phyloP scores from a whole-genome alignment of 2,888 invertebrate species.

The Cheilosia urbana region DNA sequence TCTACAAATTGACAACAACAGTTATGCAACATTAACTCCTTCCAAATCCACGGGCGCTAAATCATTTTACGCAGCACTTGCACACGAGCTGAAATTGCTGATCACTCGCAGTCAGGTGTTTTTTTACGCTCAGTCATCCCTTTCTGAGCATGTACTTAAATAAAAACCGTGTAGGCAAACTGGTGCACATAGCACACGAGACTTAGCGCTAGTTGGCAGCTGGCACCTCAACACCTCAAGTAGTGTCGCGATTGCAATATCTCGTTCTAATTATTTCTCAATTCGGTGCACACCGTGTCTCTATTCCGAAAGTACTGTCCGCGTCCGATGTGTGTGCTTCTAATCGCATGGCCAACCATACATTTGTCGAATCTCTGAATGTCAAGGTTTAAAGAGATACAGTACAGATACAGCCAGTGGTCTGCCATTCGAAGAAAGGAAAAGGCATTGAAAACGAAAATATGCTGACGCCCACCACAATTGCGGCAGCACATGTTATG shows the following conservation, averaged over 20 bases:
- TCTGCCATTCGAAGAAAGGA: constrained; percentile 40
- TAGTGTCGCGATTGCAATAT: background rate
- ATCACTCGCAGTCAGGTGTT: constrained; percentile 26
- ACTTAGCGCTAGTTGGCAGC: constrained; percentile 1
- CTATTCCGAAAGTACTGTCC: background rate
- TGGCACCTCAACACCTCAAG: background rate
- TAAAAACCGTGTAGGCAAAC: background rate
- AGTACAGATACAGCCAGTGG: background rate
- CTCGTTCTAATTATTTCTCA: constrained; percentile 3
- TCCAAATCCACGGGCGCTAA: background rate
- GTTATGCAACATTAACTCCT: background rate
- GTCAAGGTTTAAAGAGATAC: constrained; percentile 49
- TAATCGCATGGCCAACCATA: constrained; percentile 4
- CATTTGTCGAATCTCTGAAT: constrained; percentile 30
- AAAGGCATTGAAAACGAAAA: constrained; percentile 56
- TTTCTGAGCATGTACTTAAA: background rate
- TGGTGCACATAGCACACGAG: constrained; percentile 32
- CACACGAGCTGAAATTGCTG: constrained; percentile 18
- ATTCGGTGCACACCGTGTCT: background rate
- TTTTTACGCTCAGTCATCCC: constrained; percentile 1
- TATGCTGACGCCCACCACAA: constrained; percentile 31
- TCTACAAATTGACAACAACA: background rate
- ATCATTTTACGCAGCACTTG: constrained; percentile 18
- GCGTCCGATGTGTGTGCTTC: background rate
- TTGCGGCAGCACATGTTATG: background rate